Conservation (phyloP, 1,140 invertebrate genomes). For the Cecropterus lyciades region DNA sequence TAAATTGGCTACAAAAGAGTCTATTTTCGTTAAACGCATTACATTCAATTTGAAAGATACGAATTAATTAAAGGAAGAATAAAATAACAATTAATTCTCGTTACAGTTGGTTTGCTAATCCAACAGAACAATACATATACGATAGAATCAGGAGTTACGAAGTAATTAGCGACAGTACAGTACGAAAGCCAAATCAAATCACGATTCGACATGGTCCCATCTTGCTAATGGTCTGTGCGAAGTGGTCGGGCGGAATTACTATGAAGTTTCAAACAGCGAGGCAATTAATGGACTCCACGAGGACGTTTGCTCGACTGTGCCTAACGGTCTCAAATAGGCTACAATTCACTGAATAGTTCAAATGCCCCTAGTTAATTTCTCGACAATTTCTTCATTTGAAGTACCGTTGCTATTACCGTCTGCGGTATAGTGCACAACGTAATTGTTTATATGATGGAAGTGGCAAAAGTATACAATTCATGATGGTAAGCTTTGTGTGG, state of each 20-base stretch:
- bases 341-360: constrained; percentile 27
- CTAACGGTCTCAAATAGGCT: constrained; percentile 26
- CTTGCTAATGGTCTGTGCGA: constrained; percentile 27
- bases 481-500: too few species aligned
- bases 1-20: background rate
- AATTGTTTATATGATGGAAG: too few species aligned
- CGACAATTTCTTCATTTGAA: constrained; percentile 16
- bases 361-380: constrained; percentile 18
- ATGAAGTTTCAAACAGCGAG: constrained; percentile 34
- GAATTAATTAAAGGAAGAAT: background rate
- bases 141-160: constrained; percentile 20
- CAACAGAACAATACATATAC: constrained; percentile 14
- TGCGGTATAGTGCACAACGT: background rate
- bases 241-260: constrained; percentile 30
- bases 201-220: constrained; percentile 36
- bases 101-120: background rate
- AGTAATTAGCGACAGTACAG: constrained; percentile 37
- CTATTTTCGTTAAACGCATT: background rate
- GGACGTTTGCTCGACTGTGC: constrained; percentile 30
- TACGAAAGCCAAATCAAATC: constrained; percentile 38
- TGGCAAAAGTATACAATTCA: too few species aligned
- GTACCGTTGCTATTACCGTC: constrained; percentile 13
- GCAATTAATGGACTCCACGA: constrained; percentile 32
- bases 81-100: constrained; percentile 5
- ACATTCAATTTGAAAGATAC: background rate